These are phyloP conservation scores for Drosophila murphyi DNA, from an alignment of 1,140 invertebrate genomes.

Conservation along the genomic window DNA sequence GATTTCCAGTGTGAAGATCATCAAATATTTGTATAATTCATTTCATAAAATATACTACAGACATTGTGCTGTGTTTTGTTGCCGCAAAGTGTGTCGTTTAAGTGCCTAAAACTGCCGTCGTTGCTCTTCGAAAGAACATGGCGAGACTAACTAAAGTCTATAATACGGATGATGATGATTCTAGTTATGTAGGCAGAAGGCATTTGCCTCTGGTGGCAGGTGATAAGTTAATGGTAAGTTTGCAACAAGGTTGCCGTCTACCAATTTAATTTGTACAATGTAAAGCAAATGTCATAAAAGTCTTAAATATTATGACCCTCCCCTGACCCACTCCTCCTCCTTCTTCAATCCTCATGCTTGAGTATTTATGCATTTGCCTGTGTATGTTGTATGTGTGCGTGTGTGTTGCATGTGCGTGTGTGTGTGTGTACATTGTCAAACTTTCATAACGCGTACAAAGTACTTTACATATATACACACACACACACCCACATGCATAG, in stretches of 20 bases:
- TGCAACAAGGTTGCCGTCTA: not conserved
- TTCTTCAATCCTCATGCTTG: conserved; percentile 29
- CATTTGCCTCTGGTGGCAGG: conserved; percentile 80
- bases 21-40: conserved; percentile 31
- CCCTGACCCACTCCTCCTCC: conserved; percentile 15
- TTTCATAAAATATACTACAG: conserved; percentile 36
- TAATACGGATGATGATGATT: conserved; percentile 80
- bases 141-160: conserved; percentile 82
- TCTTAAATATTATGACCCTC: conserved; percentile 52
- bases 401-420: conserved; percentile 28
- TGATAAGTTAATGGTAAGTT: conserved; percentile 78
- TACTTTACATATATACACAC: conserved; percentile 19
- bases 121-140: conserved; percentile 70
- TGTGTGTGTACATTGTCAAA: conserved; percentile 50
- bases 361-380: conserved; percentile 35
- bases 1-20: conserved; percentile 42
- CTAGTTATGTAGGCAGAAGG: conserved; percentile 72
- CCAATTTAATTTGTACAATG: not conserved
- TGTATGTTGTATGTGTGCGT: conserved; percentile 23
- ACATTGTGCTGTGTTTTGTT: conserved; percentile 55
- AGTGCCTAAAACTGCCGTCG: conserved; percentile 74
- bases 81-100: conserved; percentile 54
- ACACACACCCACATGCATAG: conserved; percentile 13
- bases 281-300: conserved; percentile 28
- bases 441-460: conserved; percentile 53